These are phyloP conservation scores for Myocastor coypus DNA, from an alignment of 2,113 vertebrate genomes.

Conservation along the genomic window DNA sequence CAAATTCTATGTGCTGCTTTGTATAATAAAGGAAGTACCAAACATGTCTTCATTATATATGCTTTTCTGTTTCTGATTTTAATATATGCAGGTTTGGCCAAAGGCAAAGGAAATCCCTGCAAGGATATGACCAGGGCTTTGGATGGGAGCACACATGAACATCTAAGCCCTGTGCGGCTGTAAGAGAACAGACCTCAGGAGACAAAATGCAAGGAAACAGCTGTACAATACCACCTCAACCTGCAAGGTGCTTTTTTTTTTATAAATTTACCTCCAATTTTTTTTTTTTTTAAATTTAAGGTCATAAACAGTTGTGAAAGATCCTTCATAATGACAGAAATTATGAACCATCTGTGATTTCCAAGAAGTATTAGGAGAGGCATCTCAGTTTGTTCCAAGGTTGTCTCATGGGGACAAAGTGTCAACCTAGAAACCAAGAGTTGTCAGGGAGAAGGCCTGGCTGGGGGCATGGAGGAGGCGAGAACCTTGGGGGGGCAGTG, in stretches of 20 bases:
- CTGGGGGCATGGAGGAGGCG: background rate
- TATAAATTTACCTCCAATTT: background rate
- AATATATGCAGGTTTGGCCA: background rate
- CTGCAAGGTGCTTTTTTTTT: background rate
- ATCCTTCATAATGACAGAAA: background rate
- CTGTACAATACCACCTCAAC: background rate
- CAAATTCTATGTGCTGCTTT: background rate
- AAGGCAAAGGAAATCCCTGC: background rate
- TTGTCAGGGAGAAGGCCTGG: background rate
- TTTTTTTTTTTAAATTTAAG: background rate
- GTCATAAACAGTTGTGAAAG: background rate
- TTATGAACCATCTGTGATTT: background rate
- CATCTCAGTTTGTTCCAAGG: background rate
- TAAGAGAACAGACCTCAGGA: no score
- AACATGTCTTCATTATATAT: background rate
- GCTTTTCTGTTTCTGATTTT: background rate
- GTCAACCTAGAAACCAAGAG: background rate
- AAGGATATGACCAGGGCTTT: background rate
- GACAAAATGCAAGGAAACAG: background rate
- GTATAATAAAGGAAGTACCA: background rate
- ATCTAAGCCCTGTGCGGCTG: background rate
- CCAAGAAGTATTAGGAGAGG: background rate
- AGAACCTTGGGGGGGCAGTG: background rate
- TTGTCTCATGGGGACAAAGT: background rate
- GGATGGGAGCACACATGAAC: background rate